A percentile compares a stretch with the other conserved stretches of the same genome.
These are phyloP conservation scores for Irena cyanogastra DNA, from an alignment of 2,113 vertebrate species.

Conservation along the genomic window DNA sequence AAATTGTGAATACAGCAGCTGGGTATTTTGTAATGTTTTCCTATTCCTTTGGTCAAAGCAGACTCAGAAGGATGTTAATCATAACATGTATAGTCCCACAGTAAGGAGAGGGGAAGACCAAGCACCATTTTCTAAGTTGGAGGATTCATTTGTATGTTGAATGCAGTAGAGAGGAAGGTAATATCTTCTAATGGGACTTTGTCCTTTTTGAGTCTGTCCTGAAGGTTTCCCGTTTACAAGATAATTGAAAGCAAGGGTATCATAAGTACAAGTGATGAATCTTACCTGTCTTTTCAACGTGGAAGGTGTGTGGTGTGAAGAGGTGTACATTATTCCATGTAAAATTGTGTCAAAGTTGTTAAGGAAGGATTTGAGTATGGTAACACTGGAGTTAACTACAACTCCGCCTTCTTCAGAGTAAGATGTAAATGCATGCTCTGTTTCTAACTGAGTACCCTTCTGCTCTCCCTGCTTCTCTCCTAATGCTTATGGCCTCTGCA, in stretches of 20 bases:
- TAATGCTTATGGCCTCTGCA: not conserved
- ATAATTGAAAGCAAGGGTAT: not conserved
- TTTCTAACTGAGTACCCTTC: not conserved
- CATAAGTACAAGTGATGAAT: not conserved
- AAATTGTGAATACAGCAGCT: not conserved
- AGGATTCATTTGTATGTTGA: not conserved
- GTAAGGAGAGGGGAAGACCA: not conserved
- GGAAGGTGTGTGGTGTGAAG: not conserved
- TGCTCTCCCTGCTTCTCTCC: not conserved
- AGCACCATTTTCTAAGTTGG: not conserved
- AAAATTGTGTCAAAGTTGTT: not conserved
- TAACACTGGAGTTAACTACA: not conserved
- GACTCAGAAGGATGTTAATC: not conserved
- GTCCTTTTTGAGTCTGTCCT: not conserved
- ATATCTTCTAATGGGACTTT: not conserved
- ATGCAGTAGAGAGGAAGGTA: not conserved
- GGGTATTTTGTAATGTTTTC: not conserved
- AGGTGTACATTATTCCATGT: accelerated
- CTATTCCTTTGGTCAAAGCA: not conserved
- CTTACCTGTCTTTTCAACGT: not conserved
- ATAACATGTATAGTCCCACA: accelerated
- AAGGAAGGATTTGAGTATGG: accelerated
- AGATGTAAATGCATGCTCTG: accelerated
- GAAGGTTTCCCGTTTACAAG: not conserved
- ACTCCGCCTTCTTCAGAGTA: not conserved